Evolutionary conservation across 1,140 invertebrate genomes (phyloP), one percentile per base, ranked within the genome.

Genomic region (Plodia interpunctella): DNA sequence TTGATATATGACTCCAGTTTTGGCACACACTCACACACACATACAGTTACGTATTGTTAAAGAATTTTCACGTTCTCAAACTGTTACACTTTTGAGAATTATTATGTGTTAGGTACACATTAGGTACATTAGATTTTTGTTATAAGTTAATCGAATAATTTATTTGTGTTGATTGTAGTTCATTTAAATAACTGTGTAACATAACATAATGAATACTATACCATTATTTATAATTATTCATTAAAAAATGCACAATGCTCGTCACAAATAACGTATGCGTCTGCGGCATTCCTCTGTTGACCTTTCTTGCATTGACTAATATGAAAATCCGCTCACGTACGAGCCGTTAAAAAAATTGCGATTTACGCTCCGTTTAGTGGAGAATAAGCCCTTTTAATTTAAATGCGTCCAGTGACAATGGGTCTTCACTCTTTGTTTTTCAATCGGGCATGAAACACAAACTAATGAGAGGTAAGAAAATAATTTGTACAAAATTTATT

Each of bases 331-430:
- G 21, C 19, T 53, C 51, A 53, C 51, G 51, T 53, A 53, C 11
- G 1, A 6, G 38, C 38, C 13, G 21, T 53, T 25, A 51, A 53
- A 53, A 53, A 53, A 25, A 21, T 32, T 11, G 21, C 51, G 51
- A 53, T 53, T 53, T 53, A 53, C 51, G 51, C 25, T 53, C 51
- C 51, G 13, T 5, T 15, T 11, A 5, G 51, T 20, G n/a, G 21
- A 25, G 49, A 53, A 53, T 53, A 53, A 53, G 51, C 51, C 0
- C 20, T 53, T 53, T 53, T 53, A 25, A 53, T 25, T 53, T 53
- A 53, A 53, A 53, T 53, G 19, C 51, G 51, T 25, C 3, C 21
- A 25, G 51, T 25, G 51, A 53, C 51, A 53, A 53, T 53, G 51
- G 51, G 20, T 25, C 19, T 53, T 53, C 28, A 53, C 38, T 44